A percentile compares a stretch with the other conserved stretches of the same genome.
Conservation (phyloP, 2,797 vertebrate species). For the Orestias chungarensis region DNA sequence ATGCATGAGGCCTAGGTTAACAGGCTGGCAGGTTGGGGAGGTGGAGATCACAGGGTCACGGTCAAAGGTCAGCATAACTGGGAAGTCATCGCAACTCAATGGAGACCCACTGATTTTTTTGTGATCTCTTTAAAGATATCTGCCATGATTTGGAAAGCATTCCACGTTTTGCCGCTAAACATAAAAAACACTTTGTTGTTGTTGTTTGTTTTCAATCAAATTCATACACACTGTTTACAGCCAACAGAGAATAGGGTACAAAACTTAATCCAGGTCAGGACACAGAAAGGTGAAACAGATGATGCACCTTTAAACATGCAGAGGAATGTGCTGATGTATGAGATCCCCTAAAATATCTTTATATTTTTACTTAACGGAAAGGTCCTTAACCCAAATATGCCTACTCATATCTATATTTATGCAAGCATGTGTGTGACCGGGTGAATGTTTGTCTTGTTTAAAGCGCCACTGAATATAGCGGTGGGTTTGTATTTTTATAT, state of each 20-base stretch:
- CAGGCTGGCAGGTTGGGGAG: constrained; percentile 62
- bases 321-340: too few species aligned
- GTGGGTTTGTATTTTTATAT: not conserved
- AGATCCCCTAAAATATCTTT: too few species aligned
- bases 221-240: not conserved
- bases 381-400: not conserved
- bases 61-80: constrained; percentile 70
- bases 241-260: not conserved
- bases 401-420: not conserved
- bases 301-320: too few species aligned
- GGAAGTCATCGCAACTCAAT: constrained; percentile 67
- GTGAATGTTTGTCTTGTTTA: not conserved
- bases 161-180: not conserved
- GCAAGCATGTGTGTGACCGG: not conserved
- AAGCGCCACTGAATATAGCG: not conserved
- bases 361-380: not conserved
- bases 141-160: constrained; percentile 30
- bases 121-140: constrained; percentile 18
- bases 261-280: not conserved
- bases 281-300: not conserved
- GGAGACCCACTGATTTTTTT: constrained; percentile 23
- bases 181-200: not conserved
- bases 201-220: not conserved
- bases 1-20: constrained; percentile 76
- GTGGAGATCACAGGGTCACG: constrained; percentile 44